phyloP scores from a whole-genome alignment of 2,113 vertebrate genomes.

The Podiceps cristatus region DNA sequence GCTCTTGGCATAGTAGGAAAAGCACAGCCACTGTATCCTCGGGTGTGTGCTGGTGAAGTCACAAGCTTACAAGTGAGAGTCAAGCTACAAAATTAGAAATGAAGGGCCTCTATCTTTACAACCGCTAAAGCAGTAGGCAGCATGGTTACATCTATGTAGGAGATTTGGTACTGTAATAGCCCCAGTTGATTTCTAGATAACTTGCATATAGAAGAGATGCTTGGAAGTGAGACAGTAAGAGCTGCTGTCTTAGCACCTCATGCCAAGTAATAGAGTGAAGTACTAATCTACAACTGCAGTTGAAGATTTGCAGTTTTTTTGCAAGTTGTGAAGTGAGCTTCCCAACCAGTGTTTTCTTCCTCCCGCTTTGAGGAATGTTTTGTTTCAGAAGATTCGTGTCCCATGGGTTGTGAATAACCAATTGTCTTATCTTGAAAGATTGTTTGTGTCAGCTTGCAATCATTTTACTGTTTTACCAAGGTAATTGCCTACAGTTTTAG shows the following conservation, averaged over 20 bases:
- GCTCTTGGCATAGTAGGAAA: background rate
- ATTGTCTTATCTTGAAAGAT: background rate
- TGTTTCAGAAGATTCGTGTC: background rate
- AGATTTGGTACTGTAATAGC: background rate
- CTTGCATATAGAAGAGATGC: background rate
- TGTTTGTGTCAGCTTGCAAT: background rate
- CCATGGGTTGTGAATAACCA: background rate
- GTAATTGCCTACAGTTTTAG: background rate
- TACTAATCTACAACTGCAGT: background rate
- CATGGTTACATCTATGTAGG: background rate
- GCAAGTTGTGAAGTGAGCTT: conserved; percentile 26
- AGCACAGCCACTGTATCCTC: background rate
- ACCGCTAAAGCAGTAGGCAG: background rate
- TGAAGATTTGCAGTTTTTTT: conserved; percentile 24
- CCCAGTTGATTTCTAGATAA: background rate
- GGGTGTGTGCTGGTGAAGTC: background rate
- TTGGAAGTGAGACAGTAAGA: background rate
- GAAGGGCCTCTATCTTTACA: background rate
- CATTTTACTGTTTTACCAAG: background rate
- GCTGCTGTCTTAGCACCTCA: conserved; percentile 24
- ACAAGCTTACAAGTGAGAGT: background rate
- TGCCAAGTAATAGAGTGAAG: background rate
- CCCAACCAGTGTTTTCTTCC: background rate
- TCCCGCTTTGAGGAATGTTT: background rate
- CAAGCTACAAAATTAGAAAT: background rate